phyloP scores from a whole-genome alignment of 2,888 invertebrate species.

The Ophraella communa region DNA sequence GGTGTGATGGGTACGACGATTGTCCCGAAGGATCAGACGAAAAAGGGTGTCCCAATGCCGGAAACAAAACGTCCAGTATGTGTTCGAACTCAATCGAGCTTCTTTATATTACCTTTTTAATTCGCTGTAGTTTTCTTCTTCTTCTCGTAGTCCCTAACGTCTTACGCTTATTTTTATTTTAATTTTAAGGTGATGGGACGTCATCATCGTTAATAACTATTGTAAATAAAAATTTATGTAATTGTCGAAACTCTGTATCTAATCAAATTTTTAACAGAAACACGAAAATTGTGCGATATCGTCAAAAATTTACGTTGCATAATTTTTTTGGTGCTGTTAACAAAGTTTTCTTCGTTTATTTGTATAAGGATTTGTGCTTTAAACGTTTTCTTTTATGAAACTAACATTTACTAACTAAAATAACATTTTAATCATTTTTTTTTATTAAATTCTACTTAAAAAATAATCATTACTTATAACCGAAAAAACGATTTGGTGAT shows the following conservation, averaged over 20 bases:
- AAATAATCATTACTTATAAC: too few species aligned
- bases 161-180: not conserved
- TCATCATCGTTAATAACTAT: not conserved
- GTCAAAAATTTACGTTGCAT: not conserved
- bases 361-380: not conserved
- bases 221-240: not conserved
- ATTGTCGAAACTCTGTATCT: too few species aligned
- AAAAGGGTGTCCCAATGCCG: conserved; percentile 56
- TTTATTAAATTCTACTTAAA: too few species aligned
- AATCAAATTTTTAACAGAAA: too few species aligned
- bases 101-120: too few species aligned
- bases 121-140: not conserved
- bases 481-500: too few species aligned
- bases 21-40: conserved; percentile 69
- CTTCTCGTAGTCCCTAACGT: not conserved
- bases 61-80: conserved; percentile 18
- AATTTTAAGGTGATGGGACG: not conserved
- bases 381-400: not conserved
- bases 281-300: too few species aligned
- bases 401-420: not conserved
- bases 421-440: too few species aligned
- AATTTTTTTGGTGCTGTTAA: too few species aligned
- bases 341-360: too few species aligned
- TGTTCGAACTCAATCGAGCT: not conserved
- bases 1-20: conserved; percentile 63